Evolutionary conservation across 1,140 invertebrate species (phyloP), one percentile per base, ranked within the genome.

Genomic region (Camponotus pennsylvanicus): DNA sequence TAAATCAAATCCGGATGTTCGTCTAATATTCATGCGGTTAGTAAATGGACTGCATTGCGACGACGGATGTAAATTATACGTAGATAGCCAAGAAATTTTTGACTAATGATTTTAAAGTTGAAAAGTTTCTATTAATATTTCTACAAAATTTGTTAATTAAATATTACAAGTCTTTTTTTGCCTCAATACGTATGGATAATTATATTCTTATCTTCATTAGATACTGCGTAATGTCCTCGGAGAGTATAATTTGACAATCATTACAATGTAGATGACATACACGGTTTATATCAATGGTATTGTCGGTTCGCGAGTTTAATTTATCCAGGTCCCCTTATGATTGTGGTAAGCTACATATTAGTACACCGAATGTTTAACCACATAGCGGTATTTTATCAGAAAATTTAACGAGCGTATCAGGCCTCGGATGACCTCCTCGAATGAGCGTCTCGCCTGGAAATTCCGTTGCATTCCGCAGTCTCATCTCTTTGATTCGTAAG

Each of bases 1-100:
- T 78, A 67, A 78, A 78, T 78, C 76, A 78, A 78, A 78, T 78
- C 61, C 18, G 76, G 76, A 78, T 66, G 40, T 66, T 32, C 61
- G 42, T 77, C 75, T 78, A 78, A 78, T 78, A 78, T 78, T 78
- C 76, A 66, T 66, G 42, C 42, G 61, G 42, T 66, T 78, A 40
- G 27, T 18, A 77, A 78, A 78, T 66, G 76, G 40, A 66, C 76
- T 66, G 76, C 49, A 78, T 49, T 77, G 76, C 18, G 27, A 61
- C 15, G 59, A 66, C 42, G 49, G 59, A 66, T 78, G 76, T 78
- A 78, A 78, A 78, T 66, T 61, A 78, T 45, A 77, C 8, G 6
- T 45, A 64, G 37, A 0, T 27, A 49, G 21, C 0, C 8, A 34
- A 77, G 61, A 49, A 34, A 45, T 52, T 52, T 32, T 66, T 49